Percentiles rank a stretch among this genome's conserved stretches.
Evolutionary conservation across 2,113 vertebrate species (phyloP).

Genomic region (Saccopteryx bilineata): DNA sequence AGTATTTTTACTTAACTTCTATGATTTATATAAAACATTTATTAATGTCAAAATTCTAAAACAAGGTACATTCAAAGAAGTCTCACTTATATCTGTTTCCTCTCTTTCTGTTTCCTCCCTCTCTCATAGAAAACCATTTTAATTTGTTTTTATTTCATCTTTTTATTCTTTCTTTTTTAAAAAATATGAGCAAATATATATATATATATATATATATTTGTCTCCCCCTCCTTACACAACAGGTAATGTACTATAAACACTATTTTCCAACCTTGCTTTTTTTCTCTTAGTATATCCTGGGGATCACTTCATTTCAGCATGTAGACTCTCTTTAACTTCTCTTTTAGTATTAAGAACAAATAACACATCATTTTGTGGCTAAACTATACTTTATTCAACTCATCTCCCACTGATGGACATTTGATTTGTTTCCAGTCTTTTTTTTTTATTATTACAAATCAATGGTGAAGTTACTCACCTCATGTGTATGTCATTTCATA

Average conservation of each 20-base stretch:
- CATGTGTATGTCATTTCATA: not conserved
- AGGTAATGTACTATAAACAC: not conserved
- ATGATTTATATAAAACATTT: constrained; percentile 23
- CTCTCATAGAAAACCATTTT: not conserved
- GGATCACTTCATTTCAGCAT: not conserved
- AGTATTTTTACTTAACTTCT: constrained; percentile 32
- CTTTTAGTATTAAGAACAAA: not conserved
- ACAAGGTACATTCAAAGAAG: not conserved
- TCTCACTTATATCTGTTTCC: not conserved
- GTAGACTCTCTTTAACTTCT: not conserved
- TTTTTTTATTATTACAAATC: not conserved
- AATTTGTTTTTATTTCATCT: constrained; percentile 35
- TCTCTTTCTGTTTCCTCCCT: not conserved
- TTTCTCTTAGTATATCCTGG: not conserved
- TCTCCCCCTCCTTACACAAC: not conserved
- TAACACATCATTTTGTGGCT: not conserved
- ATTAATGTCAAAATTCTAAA: constrained; percentile 6
- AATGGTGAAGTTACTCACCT: not conserved
- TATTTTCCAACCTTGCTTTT: not conserved
- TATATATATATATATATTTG: not conserved
- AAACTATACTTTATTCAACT: not conserved
- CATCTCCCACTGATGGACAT: not conserved
- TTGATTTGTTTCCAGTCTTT: constrained; percentile 26
- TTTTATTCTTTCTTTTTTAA: not conserved
- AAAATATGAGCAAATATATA: constrained; percentile 20